phyloP scores from a whole-genome alignment of 2,888 invertebrate species.

The Girardia tigrina region DNA sequence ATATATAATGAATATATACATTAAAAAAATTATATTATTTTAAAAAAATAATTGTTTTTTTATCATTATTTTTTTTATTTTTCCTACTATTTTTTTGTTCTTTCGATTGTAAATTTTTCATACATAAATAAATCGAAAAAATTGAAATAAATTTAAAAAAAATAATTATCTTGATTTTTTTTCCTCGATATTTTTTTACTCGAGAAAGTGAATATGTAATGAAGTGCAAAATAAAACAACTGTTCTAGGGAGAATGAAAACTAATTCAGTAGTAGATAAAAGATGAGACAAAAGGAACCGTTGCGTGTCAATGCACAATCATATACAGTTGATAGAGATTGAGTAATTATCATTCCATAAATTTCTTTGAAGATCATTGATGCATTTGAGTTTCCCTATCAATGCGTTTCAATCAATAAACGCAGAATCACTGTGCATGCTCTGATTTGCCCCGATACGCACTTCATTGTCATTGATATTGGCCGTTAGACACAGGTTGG shows the following conservation, averaged over 20 bases:
- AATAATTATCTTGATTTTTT: too few relatives aligned
- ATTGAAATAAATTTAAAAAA: too few relatives aligned
- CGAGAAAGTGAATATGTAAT: conserved; percentile 13
- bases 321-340: conserved; percentile 20
- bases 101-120: too few relatives aligned
- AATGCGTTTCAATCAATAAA: conserved; percentile 17
- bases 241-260: conserved; percentile 14
- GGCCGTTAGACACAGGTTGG: conserved; percentile 13
- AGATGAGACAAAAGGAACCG: conserved; percentile 23
- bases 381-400: background rate
- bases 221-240: conserved; percentile 1
- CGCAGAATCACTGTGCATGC: conserved; percentile 23
- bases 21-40: too few relatives aligned
- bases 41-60: too few relatives aligned
- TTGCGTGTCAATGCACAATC: conserved; percentile 20
- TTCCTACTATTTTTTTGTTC: too few relatives aligned
- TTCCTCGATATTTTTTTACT: background rate
- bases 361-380: conserved; percentile 18
- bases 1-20: too few relatives aligned
- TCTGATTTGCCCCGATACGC: conserved; percentile 18
- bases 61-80: too few relatives aligned
- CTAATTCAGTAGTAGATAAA: conserved; percentile 20
- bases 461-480: conserved; percentile 6
- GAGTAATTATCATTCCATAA: conserved; percentile 23
- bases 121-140: too few relatives aligned